Percentiles rank a stretch among this genome's conserved stretches.
Conservation (phyloP, 2,888 invertebrate genomes). For the Aspidiotus rigidus region DNA sequence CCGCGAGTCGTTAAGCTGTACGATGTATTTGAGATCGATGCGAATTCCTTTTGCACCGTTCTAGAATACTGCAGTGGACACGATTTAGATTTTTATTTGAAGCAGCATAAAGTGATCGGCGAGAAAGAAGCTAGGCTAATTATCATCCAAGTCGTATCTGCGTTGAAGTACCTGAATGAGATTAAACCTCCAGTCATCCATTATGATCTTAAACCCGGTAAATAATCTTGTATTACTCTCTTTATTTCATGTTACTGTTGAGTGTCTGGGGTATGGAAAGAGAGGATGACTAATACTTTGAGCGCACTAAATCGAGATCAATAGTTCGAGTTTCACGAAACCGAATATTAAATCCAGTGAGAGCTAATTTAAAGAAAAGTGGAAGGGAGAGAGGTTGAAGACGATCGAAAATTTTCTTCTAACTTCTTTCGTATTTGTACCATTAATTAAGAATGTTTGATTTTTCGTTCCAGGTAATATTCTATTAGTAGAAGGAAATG, state of each 20-base stretch:
- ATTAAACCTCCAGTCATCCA: slow-evolving; percentile 99
- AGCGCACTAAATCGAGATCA: too few relatives aligned
- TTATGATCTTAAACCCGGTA: slow-evolving; percentile 96
- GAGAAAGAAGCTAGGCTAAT: slow-evolving; percentile 98
- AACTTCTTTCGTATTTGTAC: background rate
- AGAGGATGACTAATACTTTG: too few relatives aligned
- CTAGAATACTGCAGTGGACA: slow-evolving; percentile 99
- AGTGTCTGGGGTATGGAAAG: too few relatives aligned
- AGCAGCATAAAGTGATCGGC: slow-evolving; percentile 98
- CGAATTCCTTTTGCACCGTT: slow-evolving; percentile 99
- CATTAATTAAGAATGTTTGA: background rate
- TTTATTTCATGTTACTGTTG: too few relatives aligned
- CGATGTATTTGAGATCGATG: slow-evolving; percentile 99
- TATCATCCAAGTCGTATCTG: slow-evolving; percentile 98
- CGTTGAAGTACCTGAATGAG: slow-evolving; percentile 98
- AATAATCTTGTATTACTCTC: background rate
- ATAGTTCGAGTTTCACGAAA: too few relatives aligned
- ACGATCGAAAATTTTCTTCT: background rate
- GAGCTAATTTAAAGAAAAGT: too few relatives aligned
- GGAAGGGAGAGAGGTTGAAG: too few relatives aligned
- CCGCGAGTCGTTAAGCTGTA: slow-evolving; percentile 96
- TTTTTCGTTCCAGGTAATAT: slow-evolving; percentile 55
- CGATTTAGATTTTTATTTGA: slow-evolving; percentile 99
- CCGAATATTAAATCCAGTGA: too few relatives aligned
- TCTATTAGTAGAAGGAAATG: slow-evolving; percentile 90